Conservation (phyloP, 2,888 invertebrate genomes). For the Corythucha ciliata region DNA sequence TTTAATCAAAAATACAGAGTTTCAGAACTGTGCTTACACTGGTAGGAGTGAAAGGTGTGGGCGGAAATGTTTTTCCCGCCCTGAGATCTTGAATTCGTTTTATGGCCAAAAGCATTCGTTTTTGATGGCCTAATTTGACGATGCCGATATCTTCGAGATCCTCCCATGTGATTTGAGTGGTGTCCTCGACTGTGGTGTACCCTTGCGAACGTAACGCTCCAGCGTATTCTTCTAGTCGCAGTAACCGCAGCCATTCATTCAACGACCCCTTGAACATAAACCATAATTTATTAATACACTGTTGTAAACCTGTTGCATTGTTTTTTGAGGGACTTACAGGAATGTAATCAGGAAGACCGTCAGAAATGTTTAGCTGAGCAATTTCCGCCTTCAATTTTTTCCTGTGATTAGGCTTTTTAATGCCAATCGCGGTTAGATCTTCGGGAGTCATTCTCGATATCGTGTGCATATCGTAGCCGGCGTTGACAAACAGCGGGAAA, state of each 20-base stretch:
- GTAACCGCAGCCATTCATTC: slow-evolving; percentile 86
- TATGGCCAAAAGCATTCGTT: slow-evolving; percentile 93
- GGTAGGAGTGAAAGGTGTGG: slow-evolving; percentile 33
- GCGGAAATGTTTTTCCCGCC: slow-evolving; percentile 58
- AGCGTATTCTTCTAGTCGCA: slow-evolving; percentile 87
- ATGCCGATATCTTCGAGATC: slow-evolving; percentile 97
- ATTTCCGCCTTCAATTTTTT: slow-evolving; percentile 95
- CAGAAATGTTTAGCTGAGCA: slow-evolving; percentile 83
- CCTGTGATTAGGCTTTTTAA: slow-evolving; percentile 94
- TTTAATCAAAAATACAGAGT: too few relatives aligned
- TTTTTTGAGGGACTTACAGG: slow-evolving; percentile 57
- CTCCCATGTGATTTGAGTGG: slow-evolving; percentile 94
- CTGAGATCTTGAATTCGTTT: slow-evolving; percentile 90
- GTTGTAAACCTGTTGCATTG: background rate
- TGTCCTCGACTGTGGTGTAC: slow-evolving; percentile 86
- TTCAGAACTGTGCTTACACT: slow-evolving; percentile 39
- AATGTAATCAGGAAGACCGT: slow-evolving; percentile 89
- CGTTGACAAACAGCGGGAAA: slow-evolving; percentile 81
- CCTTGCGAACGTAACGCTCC: slow-evolving; percentile 84
- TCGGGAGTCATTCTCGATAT: slow-evolving; percentile 99
- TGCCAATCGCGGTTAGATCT: slow-evolving; percentile 59
- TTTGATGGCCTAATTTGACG: slow-evolving; percentile 91
- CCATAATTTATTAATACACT: background rate
- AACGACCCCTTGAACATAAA: slow-evolving; percentile 66
- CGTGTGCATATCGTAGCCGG: slow-evolving; percentile 95